A percentile compares a stretch with the other conserved stretches of the same genome.
These are phyloP conservation scores for Tipula confusa DNA, from an alignment of 2,888 invertebrate genomes.

Conservation along the genomic window DNA sequence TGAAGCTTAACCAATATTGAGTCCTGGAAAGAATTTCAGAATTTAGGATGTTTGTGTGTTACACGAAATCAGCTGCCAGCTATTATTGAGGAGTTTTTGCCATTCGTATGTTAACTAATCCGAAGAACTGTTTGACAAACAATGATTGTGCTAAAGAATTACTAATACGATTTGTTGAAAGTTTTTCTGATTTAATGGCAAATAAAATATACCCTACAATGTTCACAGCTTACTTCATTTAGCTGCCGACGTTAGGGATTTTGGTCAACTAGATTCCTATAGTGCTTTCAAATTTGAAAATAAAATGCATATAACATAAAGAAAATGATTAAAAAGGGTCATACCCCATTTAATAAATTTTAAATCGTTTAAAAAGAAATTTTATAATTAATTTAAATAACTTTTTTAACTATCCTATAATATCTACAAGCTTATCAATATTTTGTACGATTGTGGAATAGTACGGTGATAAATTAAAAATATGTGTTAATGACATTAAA, in stretches of 20 bases:
- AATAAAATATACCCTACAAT: background rate
- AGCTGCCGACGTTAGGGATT: background rate
- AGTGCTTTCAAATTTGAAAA: background rate
- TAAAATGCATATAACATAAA: background rate
- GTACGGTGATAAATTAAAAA: background rate
- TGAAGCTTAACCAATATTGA: background rate
- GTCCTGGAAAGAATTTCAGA: background rate
- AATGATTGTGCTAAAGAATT: background rate
- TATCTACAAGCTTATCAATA: background rate
- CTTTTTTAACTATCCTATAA: background rate
- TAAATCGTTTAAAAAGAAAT: background rate
- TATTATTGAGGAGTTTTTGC: background rate
- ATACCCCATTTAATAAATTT: background rate
- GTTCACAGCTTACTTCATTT: background rate
- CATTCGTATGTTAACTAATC: background rate
- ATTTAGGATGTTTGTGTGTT: background rate
- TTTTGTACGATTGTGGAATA: background rate
- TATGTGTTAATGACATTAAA: background rate
- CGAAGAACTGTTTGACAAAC: background rate
- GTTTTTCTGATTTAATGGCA: too few relatives aligned
- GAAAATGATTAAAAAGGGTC: background rate
- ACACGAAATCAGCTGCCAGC: background rate
- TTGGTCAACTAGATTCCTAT: background rate
- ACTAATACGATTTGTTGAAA: background rate
- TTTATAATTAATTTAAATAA: background rate